phyloP scores from a whole-genome alignment of 2,888 invertebrate genomes.

The Tenthredo mesomela region DNA sequence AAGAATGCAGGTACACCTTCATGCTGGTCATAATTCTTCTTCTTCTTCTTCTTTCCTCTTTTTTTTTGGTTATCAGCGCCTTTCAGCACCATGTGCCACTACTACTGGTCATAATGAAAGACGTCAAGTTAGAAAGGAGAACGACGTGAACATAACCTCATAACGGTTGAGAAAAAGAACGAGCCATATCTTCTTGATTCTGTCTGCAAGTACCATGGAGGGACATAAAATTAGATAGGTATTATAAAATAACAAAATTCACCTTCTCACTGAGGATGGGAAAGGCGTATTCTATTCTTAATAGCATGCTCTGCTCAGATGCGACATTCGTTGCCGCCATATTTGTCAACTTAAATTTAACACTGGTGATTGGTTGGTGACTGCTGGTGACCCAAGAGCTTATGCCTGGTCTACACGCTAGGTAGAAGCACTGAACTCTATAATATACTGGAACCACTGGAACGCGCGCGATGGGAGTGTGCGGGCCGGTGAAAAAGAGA shows the following conservation, averaged over 20 bases:
- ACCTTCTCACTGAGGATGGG: slow-evolving; percentile 69
- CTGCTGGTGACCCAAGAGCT: too few species aligned
- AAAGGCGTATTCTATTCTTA: slow-evolving; percentile 66
- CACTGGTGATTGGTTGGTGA: too few species aligned
- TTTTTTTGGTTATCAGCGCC: too few species aligned
- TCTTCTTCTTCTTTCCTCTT: too few species aligned
- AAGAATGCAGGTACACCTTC: too few species aligned
- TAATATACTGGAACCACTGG: too few species aligned
- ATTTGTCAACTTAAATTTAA: neutral
- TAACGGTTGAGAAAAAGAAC: neutral
- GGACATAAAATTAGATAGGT: neutral
- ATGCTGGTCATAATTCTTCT: too few species aligned
- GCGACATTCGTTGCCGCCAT: slow-evolving; percentile 11
- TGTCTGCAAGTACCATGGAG: neutral
- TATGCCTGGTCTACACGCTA: too few species aligned
- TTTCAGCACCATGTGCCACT: too few species aligned
- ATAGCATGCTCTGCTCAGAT: slow-evolving; percentile 52
- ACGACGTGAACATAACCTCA: neutral
- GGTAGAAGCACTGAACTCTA: too few species aligned
- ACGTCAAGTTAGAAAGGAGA: neutral
- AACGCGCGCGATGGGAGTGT: too few species aligned
- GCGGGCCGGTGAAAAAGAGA: too few species aligned
- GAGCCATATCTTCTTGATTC: neutral
- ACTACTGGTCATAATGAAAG: neutral
- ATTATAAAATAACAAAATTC: slow-evolving; percentile 24